phyloP scores from a whole-genome alignment of 2,888 invertebrate species.

The Cerastis rubricosa region DNA sequence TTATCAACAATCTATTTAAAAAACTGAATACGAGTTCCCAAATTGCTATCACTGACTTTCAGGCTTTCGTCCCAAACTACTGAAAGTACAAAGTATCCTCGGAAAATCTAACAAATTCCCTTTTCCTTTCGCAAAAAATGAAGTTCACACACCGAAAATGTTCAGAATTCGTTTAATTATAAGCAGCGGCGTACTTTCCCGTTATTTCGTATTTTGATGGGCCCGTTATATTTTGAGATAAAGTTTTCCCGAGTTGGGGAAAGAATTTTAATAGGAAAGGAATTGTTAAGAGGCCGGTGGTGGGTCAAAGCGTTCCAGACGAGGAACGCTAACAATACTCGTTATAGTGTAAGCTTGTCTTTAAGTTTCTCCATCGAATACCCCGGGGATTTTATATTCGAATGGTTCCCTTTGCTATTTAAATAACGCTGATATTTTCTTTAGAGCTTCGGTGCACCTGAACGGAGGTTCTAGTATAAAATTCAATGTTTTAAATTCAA shows the following conservation, averaged over 20 bases:
- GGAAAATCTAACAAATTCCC: slow-evolving; percentile 38
- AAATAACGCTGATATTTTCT: slow-evolving; percentile 76
- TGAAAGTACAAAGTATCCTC: slow-evolving; percentile 27
- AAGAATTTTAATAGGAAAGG: slow-evolving; percentile 88
- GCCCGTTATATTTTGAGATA: slow-evolving; percentile 74
- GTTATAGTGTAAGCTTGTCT: slow-evolving; percentile 76
- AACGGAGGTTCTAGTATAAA: slow-evolving; percentile 61
- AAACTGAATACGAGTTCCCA: slow-evolving; percentile 8
- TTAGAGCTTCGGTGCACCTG: slow-evolving; percentile 64
- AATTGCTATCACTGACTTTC: slow-evolving; percentile 26
- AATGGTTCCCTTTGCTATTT: slow-evolving; percentile 77
- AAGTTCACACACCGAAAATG: slow-evolving; percentile 65
- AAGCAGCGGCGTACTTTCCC: slow-evolving; percentile 60
- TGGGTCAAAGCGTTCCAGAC: slow-evolving; percentile 82
- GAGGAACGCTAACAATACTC: slow-evolving; percentile 77
- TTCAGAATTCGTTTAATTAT: slow-evolving; percentile 69
- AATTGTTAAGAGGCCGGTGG: slow-evolving; percentile 79
- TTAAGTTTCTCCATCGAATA: slow-evolving; percentile 73
- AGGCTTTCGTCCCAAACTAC: slow-evolving; percentile 29
- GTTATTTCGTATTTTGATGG: slow-evolving; percentile 67
- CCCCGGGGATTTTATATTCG: slow-evolving; percentile 73
- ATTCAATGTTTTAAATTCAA: slow-evolving; percentile 70
- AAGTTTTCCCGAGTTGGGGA: slow-evolving; percentile 80
- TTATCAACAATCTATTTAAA: background rate
- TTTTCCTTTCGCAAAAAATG: slow-evolving; percentile 54